phyloP scores from a whole-genome alignment of 92 coral and sea anemone species.

The Hydrozoanthus gracilis region DNA sequence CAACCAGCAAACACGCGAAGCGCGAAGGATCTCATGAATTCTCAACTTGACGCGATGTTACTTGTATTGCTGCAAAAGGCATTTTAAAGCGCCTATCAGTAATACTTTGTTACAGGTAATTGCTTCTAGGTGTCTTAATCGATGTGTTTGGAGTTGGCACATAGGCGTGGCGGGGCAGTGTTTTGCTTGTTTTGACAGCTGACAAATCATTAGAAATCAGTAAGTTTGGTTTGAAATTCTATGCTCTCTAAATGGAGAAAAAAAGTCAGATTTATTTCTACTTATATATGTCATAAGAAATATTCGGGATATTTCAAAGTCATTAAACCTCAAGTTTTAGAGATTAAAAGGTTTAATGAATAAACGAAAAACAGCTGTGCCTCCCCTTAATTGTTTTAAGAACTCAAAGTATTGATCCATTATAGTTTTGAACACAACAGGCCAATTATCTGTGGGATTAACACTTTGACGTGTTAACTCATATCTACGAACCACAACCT shows the following conservation, averaged over 20 bases:
- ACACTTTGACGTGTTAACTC: not conserved
- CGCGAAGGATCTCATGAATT: not conserved
- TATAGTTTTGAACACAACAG: not conserved
- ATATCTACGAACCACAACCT: not conserved
- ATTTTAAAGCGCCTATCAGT: slow-evolving; percentile 14
- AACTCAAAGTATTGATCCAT: slow-evolving; percentile 6
- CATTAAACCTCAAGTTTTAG: not conserved
- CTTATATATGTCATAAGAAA: slow-evolving; percentile 85
- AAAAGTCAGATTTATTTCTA: slow-evolving; percentile 59
- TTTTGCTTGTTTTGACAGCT: slow-evolving; percentile 49
- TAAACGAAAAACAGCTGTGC: not conserved
- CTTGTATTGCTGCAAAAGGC: slow-evolving; percentile 22
- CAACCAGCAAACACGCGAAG: no score
- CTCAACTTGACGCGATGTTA: not conserved
- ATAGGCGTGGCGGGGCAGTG: slow-evolving; percentile 42
- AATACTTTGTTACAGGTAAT: slow-evolving; percentile 22
- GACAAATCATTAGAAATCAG: slow-evolving; percentile 48
- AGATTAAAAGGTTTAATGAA: not conserved
- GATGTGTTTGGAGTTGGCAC: slow-evolving; percentile 43
- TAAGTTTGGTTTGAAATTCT: slow-evolving; percentile 64
- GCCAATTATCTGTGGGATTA: slow-evolving; percentile 17
- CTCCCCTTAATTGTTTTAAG: not conserved
- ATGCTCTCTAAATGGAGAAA: slow-evolving; percentile 62
- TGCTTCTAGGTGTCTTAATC: slow-evolving; percentile 30
- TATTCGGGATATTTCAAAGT: slow-evolving; percentile 67